These are phyloP conservation scores for Brenthis hecate DNA, from an alignment of 2,888 invertebrate species.

Conservation along the genomic window DNA sequence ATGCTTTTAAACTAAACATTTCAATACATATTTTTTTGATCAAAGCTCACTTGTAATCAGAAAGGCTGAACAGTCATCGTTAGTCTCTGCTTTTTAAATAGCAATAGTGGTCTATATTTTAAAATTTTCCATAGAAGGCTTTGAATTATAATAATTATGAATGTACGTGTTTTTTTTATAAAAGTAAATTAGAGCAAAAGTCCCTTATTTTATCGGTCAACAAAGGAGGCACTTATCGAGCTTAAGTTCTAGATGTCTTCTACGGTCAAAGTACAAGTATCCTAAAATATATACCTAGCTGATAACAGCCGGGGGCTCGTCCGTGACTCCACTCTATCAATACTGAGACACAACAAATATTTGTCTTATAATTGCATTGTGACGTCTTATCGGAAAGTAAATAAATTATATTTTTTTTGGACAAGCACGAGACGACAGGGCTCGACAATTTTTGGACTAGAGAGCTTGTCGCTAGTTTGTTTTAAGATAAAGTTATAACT, in stretches of 20 bases:
- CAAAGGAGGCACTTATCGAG: background rate
- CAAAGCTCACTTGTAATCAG: too few species aligned
- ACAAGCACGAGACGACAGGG: slow-evolving; percentile 25
- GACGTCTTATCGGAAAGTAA: slow-evolving; percentile 56
- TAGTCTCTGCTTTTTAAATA: too few species aligned
- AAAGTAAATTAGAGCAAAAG: too few species aligned
- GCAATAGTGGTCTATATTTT: too few species aligned
- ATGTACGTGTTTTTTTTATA: too few species aligned
- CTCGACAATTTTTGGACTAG: slow-evolving; percentile 52
- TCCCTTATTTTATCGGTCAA: too few species aligned
- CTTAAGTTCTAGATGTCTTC: slow-evolving; percentile 14
- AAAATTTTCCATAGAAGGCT: too few species aligned
- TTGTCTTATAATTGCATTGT: slow-evolving; percentile 64
- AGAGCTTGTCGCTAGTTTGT: slow-evolving; percentile 35
- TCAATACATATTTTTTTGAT: too few species aligned
- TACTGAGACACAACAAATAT: slow-evolving; percentile 68
- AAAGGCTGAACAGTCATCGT: too few species aligned
- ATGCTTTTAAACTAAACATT: too few species aligned
- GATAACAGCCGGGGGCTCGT: slow-evolving; percentile 76
- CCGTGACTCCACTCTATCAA: slow-evolving; percentile 75
- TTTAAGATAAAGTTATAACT: slow-evolving; percentile 27
- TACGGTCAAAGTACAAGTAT: slow-evolving; percentile 33
- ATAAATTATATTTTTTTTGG: slow-evolving; percentile 37
- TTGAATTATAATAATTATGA: too few species aligned
- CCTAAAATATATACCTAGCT: slow-evolving; percentile 31